These are phyloP conservation scores for Megalopta genalis DNA, from an alignment of 1,140 invertebrate genomes.

Conservation along the genomic window DNA sequence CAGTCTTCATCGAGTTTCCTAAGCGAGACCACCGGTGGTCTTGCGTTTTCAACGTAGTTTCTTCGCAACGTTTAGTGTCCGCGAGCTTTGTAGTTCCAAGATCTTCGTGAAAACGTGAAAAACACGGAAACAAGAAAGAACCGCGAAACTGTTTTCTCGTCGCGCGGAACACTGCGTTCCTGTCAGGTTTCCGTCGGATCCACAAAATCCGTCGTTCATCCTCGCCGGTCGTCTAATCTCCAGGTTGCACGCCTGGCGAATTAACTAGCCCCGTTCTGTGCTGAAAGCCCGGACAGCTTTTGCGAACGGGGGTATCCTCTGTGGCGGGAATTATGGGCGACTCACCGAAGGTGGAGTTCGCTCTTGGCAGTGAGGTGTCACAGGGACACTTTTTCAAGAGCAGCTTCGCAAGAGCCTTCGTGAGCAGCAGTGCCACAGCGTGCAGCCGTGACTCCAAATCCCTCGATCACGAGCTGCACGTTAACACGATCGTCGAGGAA, in stretches of 20 bases:
- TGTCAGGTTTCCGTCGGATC: slow-evolving; percentile 4
- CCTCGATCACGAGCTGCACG: slow-evolving; percentile 72
- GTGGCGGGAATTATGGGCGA: slow-evolving; percentile 59
- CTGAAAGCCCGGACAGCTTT: background rate
- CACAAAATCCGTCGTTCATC: background rate
- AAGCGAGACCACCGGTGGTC: no score
- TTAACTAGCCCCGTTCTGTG: background rate
- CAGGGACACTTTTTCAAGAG: slow-evolving; percentile 78
- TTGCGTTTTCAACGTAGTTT: no score
- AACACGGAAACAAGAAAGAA: background rate
- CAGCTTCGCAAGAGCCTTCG: slow-evolving; percentile 77
- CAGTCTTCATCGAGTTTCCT: no score
- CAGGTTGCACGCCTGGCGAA: background rate
- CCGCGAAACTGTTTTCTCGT: background rate
- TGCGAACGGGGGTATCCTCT: no score
- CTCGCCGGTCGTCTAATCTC: background rate
- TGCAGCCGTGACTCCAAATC: slow-evolving; percentile 75
- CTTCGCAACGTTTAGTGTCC: background rate
- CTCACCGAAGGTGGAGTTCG: slow-evolving; percentile 72
- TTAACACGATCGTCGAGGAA: slow-evolving; percentile 65
- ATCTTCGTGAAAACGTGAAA: slow-evolving; percentile 17
- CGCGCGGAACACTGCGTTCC: background rate
- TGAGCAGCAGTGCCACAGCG: no score
- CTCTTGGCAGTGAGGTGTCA: slow-evolving; percentile 76
- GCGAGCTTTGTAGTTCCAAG: no score